These are phyloP conservation scores for Macrosiphum euphorbiae DNA, from an alignment of 2,888 invertebrate genomes.

Conservation along the genomic window DNA sequence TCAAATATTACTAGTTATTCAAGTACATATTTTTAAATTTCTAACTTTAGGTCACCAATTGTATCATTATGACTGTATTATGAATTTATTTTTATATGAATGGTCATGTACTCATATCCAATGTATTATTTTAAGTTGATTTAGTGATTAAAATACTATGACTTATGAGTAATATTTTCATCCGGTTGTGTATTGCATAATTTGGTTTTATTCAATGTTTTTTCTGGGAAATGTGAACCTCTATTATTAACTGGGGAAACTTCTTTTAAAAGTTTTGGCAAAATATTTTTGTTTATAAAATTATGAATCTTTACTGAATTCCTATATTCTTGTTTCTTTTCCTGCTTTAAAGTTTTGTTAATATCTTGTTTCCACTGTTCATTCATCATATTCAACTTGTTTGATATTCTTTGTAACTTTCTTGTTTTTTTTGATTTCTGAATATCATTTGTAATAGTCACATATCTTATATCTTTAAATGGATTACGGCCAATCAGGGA, in stretches of 20 bases:
- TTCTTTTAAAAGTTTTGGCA: constrained; percentile 32
- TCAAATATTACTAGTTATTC: background rate
- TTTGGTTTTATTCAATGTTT: constrained; percentile 25
- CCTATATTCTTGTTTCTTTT: constrained; percentile 26
- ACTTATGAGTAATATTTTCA: background rate
- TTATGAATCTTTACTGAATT: constrained; percentile 19
- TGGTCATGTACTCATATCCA: background rate
- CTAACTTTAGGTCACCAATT: background rate
- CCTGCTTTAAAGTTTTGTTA: background rate
- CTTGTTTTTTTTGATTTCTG: background rate
- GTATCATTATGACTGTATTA: background rate
- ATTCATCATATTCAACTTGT: constrained; percentile 42
- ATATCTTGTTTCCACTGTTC: constrained; percentile 32
- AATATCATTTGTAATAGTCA: background rate
- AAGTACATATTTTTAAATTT: background rate
- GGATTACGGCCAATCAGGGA: background rate
- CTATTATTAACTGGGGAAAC: background rate
- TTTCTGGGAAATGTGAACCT: background rate
- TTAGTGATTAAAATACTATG: background rate
- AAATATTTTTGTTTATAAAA: background rate
- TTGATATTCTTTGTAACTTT: background rate
- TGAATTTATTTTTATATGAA: background rate
- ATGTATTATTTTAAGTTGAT: background rate
- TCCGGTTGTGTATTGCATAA: background rate
- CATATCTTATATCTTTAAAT: background rate